Conservation (phyloP, 2,113 vertebrate species). For the Arenaria interpres region DNA sequence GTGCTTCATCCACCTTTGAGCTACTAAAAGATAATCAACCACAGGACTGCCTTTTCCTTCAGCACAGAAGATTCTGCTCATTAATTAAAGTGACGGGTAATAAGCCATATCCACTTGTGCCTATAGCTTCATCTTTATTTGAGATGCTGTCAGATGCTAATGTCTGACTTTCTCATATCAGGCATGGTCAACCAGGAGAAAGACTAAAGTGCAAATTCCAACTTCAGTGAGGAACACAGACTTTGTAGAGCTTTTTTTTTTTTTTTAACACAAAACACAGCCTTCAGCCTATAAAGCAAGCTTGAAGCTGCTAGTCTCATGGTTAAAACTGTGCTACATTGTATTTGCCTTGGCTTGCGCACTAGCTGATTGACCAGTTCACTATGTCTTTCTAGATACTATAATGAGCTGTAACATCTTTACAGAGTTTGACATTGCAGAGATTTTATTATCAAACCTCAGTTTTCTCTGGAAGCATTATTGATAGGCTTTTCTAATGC, state of each 20-base stretch:
- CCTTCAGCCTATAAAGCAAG: not conserved
- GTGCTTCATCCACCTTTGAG: not conserved
- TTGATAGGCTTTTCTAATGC: not conserved
- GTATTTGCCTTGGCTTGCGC: not conserved
- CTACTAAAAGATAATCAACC: not conserved
- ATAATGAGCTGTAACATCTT: not conserved
- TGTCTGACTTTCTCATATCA: rapidly evolving
- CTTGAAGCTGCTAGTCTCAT: not conserved
- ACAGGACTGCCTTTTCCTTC: not conserved
- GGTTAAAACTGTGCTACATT: not conserved
- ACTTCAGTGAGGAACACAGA: not conserved
- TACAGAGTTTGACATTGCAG: not conserved
- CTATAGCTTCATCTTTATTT: not conserved
- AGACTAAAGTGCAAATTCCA: not conserved
- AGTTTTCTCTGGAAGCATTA: not conserved
- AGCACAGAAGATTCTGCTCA: not conserved
- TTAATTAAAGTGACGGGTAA: not conserved
- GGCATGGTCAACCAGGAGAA: not conserved
- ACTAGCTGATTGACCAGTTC: not conserved
- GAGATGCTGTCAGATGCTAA: not conserved
- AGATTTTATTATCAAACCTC: not conserved
- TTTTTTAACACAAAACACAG: not conserved
- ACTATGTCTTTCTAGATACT: not conserved
- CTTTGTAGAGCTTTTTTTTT: not conserved
- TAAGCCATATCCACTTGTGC: not conserved